These are phyloP conservation scores for Coremacera marginata DNA, from an alignment of 2,888 invertebrate species.

Conservation along the genomic window DNA sequence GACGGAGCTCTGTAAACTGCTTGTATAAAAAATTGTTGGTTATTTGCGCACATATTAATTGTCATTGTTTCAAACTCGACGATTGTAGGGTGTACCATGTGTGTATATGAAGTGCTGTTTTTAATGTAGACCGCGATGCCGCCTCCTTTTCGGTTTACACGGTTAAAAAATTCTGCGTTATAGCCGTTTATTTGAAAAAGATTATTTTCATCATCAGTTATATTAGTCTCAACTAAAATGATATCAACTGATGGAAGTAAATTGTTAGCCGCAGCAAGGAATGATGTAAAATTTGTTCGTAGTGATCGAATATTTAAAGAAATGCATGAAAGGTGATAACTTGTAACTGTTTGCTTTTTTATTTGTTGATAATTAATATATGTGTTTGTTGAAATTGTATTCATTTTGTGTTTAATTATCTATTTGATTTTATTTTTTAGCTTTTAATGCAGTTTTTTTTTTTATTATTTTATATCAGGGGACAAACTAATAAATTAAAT, in stretches of 20 bases:
- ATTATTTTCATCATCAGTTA: neutral
- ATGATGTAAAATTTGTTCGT: no score
- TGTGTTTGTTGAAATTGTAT: no score
- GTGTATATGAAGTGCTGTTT: neutral
- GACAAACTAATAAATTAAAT: no score
- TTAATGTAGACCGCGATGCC: neutral
- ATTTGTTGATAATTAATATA: no score
- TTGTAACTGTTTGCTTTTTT: no score
- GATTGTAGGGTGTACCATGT: neutral
- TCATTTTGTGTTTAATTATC: no score
- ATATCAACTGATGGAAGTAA: neutral
- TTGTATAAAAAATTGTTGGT: neutral
- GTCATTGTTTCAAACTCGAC: neutral
- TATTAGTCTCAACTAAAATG: neutral
- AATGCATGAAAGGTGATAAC: no score
- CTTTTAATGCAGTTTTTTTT: no score
- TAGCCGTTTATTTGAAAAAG: neutral
- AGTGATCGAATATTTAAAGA: no score
- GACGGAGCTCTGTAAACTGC: neutral
- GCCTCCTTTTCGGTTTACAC: neutral
- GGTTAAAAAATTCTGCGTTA: neutral
- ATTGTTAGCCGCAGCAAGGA: no score
- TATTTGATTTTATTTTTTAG: no score
- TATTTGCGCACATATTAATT: neutral
- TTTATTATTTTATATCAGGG: no score